phyloP scores from a whole-genome alignment of 2,113 vertebrate species.

The Tamias sibiricus region DNA sequence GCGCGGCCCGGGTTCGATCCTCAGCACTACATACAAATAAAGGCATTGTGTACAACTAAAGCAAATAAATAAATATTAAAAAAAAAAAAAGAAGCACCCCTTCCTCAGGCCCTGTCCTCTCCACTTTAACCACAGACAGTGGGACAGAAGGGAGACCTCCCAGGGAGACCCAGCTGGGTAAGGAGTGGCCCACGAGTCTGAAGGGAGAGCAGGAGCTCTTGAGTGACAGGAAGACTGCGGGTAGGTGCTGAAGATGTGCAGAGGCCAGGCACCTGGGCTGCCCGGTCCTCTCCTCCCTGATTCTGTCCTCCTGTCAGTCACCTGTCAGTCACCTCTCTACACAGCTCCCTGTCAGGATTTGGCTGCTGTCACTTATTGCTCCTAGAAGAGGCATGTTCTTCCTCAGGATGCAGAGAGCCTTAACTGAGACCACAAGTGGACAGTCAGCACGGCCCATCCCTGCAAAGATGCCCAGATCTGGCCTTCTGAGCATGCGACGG shows the following conservation, averaged over 20 bases:
- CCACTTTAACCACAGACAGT: not conserved
- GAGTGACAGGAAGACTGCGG: rapidly evolving
- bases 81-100: not conserved
- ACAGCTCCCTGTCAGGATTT: not conserved
- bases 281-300: rapidly evolving
- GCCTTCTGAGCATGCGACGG: not conserved
- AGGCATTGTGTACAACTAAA: no score
- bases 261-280: rapidly evolving
- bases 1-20: no score
- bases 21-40: no score
- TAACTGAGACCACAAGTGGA: no score
- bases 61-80: no score
- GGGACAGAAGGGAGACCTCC: not conserved
- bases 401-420: not conserved
- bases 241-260: no score
- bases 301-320: no score
- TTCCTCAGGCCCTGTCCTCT: not conserved
- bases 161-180: not conserved
- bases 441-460: no score
- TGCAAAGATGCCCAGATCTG: not conserved
- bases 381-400: not conserved
- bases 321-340: no score
- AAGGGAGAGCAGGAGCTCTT: not conserved
- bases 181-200: not conserved
- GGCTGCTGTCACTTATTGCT: not conserved